A percentile compares a stretch with the other conserved stretches of the same genome.
phyloP scores from a whole-genome alignment of 1,140 invertebrate genomes.

The Lordiphosa stackelbergi region DNA sequence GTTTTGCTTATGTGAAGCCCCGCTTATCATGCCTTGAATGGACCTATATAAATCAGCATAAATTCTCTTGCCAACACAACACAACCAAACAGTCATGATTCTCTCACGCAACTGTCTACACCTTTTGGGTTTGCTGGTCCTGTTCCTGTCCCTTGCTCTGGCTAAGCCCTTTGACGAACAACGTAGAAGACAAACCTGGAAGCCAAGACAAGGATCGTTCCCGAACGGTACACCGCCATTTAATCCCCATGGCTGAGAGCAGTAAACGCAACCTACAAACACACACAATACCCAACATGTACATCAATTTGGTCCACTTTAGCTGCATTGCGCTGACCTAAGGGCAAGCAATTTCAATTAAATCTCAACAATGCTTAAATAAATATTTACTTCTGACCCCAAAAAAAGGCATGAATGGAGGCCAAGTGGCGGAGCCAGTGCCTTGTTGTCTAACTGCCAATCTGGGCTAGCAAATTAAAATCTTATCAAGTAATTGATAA shows the following conservation, averaged over 20 bases:
- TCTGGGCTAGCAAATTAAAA: constrained; percentile 25
- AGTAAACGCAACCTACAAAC: not conserved
- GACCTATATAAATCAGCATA: constrained; percentile 38
- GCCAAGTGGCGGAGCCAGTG: not conserved
- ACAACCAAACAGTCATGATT: constrained; percentile 30
- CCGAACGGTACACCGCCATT: constrained; percentile 50
- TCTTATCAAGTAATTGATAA: constrained; percentile 13
- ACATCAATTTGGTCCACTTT: constrained; percentile 12
- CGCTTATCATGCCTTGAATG: not conserved
- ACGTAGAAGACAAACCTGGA: constrained; percentile 15
- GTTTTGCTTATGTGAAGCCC: constrained; percentile 25
- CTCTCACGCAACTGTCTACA: constrained; percentile 24
- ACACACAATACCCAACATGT: too few species aligned
- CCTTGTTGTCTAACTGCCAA: constrained; percentile 20
- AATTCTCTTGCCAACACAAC: not conserved
- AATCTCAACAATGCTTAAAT: constrained; percentile 39
- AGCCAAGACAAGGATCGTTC: not conserved
- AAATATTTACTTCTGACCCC: constrained; percentile 35
- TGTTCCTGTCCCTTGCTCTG: constrained; percentile 10
- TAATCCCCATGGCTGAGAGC: constrained; percentile 51
- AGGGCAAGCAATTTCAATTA: constrained; percentile 46
- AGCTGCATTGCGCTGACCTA: not conserved
- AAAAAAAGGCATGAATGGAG: constrained; percentile 15
- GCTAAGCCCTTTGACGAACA: constrained; percentile 50
- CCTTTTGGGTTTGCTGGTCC: constrained; percentile 40